phyloP scores from a whole-genome alignment of 2,888 invertebrate genomes.

The Drosophila atripex region DNA sequence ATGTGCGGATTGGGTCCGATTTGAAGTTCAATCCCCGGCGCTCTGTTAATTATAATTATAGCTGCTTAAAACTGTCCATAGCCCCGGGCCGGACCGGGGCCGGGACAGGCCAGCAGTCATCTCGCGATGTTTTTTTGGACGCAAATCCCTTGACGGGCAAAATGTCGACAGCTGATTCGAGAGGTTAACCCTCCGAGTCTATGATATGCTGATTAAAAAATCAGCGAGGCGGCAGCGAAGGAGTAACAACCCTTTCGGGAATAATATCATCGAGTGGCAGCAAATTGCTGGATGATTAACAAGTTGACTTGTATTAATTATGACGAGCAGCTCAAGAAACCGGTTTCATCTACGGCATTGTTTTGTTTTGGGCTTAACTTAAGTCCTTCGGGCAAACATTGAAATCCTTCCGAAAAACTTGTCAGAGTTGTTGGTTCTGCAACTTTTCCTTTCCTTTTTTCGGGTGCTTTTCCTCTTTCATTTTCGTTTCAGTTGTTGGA shows the following conservation, averaged over 20 bases:
- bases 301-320: conserved; percentile 79
- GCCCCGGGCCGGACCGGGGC: neutral
- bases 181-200: conserved; percentile 34
- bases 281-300: conserved; percentile 76
- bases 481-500: conserved; percentile 19
- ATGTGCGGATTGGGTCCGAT: conserved; percentile 49
- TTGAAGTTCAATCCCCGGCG: conserved; percentile 45
- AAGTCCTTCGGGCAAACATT: conserved; percentile 65
- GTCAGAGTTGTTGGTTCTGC: neutral
- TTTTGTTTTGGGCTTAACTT: conserved; percentile 41
- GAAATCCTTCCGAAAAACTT: conserved; percentile 31
- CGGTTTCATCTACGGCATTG: conserved; percentile 34
- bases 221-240: conserved; percentile 55
- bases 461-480: no score
- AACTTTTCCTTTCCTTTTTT: conserved; percentile 11
- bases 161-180: conserved; percentile 79
- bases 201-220: conserved; percentile 79
- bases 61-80: conserved; percentile 53
- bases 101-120: no score
- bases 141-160: conserved; percentile 45
- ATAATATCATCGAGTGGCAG: conserved; percentile 32
- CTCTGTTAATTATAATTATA: conserved; percentile 78
- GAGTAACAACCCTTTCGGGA: conserved; percentile 70
- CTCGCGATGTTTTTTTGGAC: conserved; percentile 25
- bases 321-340: conserved; percentile 26